These are phyloP conservation scores for Hippocampus abdominalis DNA, from an alignment of 2,113 vertebrate genomes.

Conservation along the genomic window DNA sequence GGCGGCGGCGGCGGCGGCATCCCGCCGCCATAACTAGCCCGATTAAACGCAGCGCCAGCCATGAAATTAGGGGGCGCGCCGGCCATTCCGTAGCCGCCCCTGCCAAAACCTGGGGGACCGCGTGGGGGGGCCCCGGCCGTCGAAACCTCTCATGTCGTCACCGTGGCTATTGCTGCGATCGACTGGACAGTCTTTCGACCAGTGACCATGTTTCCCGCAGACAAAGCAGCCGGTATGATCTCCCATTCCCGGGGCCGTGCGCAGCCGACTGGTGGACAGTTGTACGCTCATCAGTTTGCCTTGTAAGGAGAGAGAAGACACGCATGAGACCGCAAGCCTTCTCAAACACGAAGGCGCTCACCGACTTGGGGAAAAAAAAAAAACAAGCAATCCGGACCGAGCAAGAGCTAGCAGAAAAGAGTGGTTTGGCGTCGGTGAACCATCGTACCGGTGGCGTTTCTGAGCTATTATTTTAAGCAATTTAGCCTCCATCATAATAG, in stretches of 20 bases:
- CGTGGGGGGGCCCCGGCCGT: constrained; percentile 43
- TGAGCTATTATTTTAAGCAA: background rate
- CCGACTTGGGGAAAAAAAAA: constrained; percentile 35
- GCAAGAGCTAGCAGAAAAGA: background rate
- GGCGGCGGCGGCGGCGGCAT: constrained; percentile 51
- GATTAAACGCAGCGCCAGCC: constrained; percentile 51
- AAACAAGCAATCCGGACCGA: background rate
- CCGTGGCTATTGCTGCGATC: constrained; percentile 72
- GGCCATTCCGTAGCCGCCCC: constrained; percentile 56
- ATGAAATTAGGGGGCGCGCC: constrained; percentile 49
- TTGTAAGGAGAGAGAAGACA: constrained; percentile 82
- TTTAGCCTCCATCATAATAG: background rate
- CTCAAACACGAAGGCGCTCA: constrained; percentile 41
- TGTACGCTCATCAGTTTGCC: constrained; percentile 97
- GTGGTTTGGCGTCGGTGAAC: background rate
- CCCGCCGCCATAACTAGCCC: constrained; percentile 48
- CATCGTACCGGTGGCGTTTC: background rate
- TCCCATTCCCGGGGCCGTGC: constrained; percentile 94
- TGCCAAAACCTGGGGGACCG: constrained; percentile 53
- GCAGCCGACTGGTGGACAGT: constrained; percentile 92
- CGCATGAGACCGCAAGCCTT: constrained; percentile 68
- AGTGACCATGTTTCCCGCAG: constrained; percentile 94
- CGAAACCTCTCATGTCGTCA: constrained; percentile 49
- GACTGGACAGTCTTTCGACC: constrained; percentile 92
- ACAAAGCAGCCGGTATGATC: constrained; percentile 93